Base-by-base conservation (phyloP, 2,797 vertebrate species). In the Pempheris klunzingeri region DNA sequence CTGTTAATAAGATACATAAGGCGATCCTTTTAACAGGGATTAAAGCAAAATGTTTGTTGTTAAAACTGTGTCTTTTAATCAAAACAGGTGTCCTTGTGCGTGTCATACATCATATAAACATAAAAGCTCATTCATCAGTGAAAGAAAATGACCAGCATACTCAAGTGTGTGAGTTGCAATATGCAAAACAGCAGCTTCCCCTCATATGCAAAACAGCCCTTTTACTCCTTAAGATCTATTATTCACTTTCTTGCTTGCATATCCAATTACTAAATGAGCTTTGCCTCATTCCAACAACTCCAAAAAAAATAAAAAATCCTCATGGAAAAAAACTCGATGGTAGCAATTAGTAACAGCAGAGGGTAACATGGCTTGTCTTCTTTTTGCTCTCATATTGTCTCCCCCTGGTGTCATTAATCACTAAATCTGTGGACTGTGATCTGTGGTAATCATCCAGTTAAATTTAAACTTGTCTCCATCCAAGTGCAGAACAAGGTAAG, bases 301-400 rank as follows among this genome's bases (percentile, higher is more conserved):
- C 58, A 41, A 66, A 81, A 78, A 30, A 71, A 61, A 53, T 47
- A 62, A 77, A 75, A 69, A 80, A 67, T 80, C 74, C 54, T 85
- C 71, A 75, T 71, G 70, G 63, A 85, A 85, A 74, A 75, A 81
- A 69, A 77, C 79, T 87, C 76, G 55, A 62, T 89, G 81, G 84
- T 88, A 85, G 90, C 87, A 93, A 92, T 93, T 91, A 92, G 90
- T 92, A 92, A 90, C 87, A 92, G 85, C 77, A 88, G 88, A 90
- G 85, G 88, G 89, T 91, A 91, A 90, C 86, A 68, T 71, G 76
- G 66, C 85, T 80, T 74, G 71, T 90, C 84, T 82, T 83, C 71
- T 72, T 84, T 85, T 87, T 81, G 73, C 77, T 87, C 79, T 87
- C 73, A 50, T 70, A 84, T 88, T 87, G 81, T 89, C 83, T 89